Conservation (phyloP, 2,113 vertebrate genomes). For the Alethe castanea region DNA sequence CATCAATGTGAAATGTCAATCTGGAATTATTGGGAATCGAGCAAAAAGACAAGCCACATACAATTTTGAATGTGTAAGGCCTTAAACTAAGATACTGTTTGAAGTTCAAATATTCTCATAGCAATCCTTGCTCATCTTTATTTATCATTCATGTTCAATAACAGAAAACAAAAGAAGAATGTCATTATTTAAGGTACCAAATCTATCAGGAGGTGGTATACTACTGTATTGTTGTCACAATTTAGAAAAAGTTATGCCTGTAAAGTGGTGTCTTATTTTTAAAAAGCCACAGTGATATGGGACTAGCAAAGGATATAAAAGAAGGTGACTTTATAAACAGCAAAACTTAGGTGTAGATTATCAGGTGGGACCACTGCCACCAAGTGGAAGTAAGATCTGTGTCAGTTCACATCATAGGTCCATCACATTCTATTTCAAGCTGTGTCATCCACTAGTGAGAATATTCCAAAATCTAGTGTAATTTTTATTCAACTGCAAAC, state of each 20-base stretch:
- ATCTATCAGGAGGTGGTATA: neutral
- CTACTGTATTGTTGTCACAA: neutral
- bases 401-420: neutral
- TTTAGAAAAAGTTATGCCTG: neutral
- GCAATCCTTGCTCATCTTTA: neutral
- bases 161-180: neutral
- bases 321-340: neutral
- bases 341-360: neutral
- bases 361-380: slow-evolving; percentile 2
- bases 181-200: neutral
- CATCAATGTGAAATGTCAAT: neutral
- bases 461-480: neutral
- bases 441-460: neutral
- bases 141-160: neutral
- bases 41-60: neutral
- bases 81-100: neutral
- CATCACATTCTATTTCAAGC: neutral
- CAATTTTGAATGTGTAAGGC: neutral
- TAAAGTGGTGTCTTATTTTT: neutral
- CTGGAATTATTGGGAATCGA: neutral
- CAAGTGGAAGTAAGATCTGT: neutral
- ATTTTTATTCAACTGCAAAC: neutral
- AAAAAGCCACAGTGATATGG: neutral
- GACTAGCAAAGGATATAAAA: neutral
- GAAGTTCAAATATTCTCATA: neutral